Base-by-base conservation (phyloP, 2,888 invertebrate species). In the Tetropium fuscum region DNA sequence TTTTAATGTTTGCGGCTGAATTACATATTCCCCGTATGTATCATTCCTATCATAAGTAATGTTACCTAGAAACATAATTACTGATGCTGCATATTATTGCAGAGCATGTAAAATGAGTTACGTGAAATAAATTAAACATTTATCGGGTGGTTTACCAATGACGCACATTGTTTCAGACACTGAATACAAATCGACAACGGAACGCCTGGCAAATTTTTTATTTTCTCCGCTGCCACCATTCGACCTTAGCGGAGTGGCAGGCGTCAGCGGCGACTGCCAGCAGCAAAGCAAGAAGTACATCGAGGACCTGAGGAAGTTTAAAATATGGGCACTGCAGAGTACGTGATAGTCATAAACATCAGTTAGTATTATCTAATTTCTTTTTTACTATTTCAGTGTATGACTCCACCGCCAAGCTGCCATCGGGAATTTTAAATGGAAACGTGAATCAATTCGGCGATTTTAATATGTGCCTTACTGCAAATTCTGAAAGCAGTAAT, bases 381-480 rank as follows among this genome's bases (percentile, higher is more conserved):
- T 48, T n/a, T 4, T 34, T 16, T 11, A 48, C 45, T 44, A 54
- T 78, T 78, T 55, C 58, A 82, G 82, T 82, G 82, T 82, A 81
- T 55, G 82, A 82, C 66, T 73, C 82, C n/a, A 74, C 76, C 6
- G 81, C 81, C 2, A 82, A 82, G 69, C 40, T 82, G 20, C 80
- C 82, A 3, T 80, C 82, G 1, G 82, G 82, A 36, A 66, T 82
- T 18, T 62, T 82, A 18, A 81, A 77, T 51, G 82, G 82, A 2
- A 82, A 82, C 60, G 64, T 82, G 0, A 80, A 82, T 54, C 82
- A 82, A 68, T 70, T 80, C 6, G 82, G 82, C 4, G 81, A 82
- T 65, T 82, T 81, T 55, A 82, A 82, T 58, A 68, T 78, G 60
- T 82, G 82, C 53, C 60, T 80, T 11, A 51, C 70, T n/a, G 72